Percentiles rank a stretch among this genome's conserved stretches.
These are phyloP conservation scores for Sinohyriopsis cumingii DNA, from an alignment of 2,888 invertebrate species.

Conservation along the genomic window DNA sequence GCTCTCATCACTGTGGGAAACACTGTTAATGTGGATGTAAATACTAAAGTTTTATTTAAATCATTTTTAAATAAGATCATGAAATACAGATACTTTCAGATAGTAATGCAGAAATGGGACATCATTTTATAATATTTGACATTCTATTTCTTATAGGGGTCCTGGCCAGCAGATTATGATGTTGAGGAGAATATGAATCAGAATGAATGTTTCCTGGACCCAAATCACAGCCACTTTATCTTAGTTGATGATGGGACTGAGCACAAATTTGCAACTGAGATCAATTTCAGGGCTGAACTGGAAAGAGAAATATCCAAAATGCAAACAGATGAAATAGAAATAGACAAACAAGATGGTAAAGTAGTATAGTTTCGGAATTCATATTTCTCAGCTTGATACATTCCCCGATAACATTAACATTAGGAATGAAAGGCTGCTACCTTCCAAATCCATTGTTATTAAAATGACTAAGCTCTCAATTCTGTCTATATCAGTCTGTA, in stretches of 20 bases:
- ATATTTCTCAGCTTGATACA: not conserved
- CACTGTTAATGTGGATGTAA: too few species aligned
- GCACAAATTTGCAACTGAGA: conserved; percentile 63
- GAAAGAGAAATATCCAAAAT: conserved; percentile 54
- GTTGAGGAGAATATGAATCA: conserved; percentile 26
- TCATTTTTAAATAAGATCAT: too few species aligned
- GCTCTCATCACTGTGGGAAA: too few species aligned
- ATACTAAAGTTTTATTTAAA: too few species aligned
- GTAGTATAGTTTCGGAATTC: not conserved
- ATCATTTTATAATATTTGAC: not conserved
- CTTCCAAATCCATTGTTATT: too few species aligned
- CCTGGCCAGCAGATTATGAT: conserved; percentile 62
- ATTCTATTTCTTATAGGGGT: conserved; percentile 34
- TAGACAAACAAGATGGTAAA: conserved; percentile 44
- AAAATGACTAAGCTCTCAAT: too few species aligned
- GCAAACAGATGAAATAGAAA: conserved; percentile 33
- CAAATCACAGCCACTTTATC: conserved; percentile 71
- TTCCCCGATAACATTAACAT: too few species aligned
- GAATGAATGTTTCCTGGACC: conserved; percentile 57
- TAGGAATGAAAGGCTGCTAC: too few species aligned
- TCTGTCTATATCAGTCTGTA: too few species aligned
- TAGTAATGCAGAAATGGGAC: too few species aligned
- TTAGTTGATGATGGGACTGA: conserved; percentile 70
- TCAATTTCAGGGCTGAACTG: conserved; percentile 59
- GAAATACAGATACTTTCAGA: too few species aligned